Conservation (phyloP, 1,140 invertebrate genomes). For the Saccostrea glomerata region DNA sequence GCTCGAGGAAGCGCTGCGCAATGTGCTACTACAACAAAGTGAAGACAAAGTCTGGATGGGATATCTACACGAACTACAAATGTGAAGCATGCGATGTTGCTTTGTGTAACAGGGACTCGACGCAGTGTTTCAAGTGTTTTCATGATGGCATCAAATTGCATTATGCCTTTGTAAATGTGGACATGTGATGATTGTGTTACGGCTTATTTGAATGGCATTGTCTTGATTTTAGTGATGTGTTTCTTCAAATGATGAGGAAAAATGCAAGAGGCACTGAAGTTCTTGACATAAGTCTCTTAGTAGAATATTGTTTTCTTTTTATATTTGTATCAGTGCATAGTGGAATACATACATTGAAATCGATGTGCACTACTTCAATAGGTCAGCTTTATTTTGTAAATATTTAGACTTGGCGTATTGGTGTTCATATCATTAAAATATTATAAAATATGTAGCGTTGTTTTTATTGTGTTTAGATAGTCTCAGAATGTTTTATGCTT, state of each 20-base stretch:
- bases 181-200: neutral
- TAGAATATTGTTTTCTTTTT: neutral
- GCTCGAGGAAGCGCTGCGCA: constrained; percentile 41
- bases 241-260: too few species aligned
- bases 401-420: neutral
- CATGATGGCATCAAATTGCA: constrained; percentile 19
- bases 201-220: neutral
- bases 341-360: neutral
- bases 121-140: constrained; percentile 4
- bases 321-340: neutral
- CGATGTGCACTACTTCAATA: too few species aligned
- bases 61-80: constrained; percentile 47
- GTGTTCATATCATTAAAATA: neutral
- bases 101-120: constrained; percentile 6
- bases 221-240: too few species aligned
- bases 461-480: neutral
- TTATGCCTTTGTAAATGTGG: constrained; percentile 1
- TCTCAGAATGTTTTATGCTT: neutral
- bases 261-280: neutral
- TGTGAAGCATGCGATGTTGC: constrained; percentile 45
- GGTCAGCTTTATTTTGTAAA: neutral
- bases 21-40: constrained; percentile 33
- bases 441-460: neutral
- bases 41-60: constrained; percentile 47
- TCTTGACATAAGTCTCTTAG: neutral